Evolutionary conservation across 2,888 invertebrate species (phyloP).

Genomic region (Epinotia ramella): DNA sequence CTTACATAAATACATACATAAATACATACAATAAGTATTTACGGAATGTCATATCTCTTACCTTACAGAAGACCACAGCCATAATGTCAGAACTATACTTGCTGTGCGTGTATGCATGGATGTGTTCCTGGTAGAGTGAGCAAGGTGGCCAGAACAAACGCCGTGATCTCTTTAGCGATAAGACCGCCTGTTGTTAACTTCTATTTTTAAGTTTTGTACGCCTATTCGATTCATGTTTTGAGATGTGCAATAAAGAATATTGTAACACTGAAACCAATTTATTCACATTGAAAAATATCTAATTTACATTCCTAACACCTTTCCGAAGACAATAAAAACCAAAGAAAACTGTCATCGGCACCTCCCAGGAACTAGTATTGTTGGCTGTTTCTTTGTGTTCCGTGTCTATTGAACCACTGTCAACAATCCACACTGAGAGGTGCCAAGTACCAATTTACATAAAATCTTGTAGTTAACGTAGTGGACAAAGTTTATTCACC

Average conservation of each 20-base stretch:
- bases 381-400: conserved; percentile 5
- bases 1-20: too few species aligned
- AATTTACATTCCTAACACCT: conserved; percentile 19
- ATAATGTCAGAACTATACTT: too few species aligned
- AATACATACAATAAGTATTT: too few species aligned
- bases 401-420: conserved; percentile 42
- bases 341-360: conserved; percentile 14
- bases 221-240: too few species aligned
- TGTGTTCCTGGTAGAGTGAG: too few species aligned
- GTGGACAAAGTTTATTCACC: conserved; percentile 52
- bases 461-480: conserved; percentile 44
- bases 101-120: too few species aligned
- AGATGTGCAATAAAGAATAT: not conserved
- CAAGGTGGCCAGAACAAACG: too few species aligned
- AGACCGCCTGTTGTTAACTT: too few species aligned
- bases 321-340: not conserved
- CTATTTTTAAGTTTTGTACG: too few species aligned
- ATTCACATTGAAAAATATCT: not conserved
- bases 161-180: too few species aligned
- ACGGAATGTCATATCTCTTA: too few species aligned
- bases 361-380: conserved; percentile 20
- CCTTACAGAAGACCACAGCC: too few species aligned
- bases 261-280: not conserved
- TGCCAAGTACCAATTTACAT: conserved; percentile 52
- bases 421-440: conserved; percentile 46